Conservation (phyloP, 2,113 vertebrate genomes). For the Ondatra zibethicus region DNA sequence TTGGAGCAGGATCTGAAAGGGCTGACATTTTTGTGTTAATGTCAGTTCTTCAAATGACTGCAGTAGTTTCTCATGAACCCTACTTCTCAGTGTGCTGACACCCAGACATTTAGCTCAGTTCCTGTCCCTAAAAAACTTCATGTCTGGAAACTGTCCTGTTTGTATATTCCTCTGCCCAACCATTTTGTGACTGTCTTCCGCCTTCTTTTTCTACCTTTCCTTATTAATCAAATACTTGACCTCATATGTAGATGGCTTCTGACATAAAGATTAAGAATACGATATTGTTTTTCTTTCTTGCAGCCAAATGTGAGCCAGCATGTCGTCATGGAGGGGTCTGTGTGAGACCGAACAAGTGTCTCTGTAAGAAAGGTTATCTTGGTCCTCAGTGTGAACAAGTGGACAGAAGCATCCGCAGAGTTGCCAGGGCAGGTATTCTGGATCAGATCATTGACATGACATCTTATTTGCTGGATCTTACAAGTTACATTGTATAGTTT, state of each 20-base stretch:
- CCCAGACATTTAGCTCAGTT: not conserved
- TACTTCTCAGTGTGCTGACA: not conserved
- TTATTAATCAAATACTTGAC: not conserved
- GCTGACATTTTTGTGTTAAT: not conserved
- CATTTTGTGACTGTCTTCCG: not conserved
- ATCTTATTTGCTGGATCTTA: slow-evolving; percentile 98
- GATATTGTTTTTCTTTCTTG: not conserved
- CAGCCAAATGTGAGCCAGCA: slow-evolving; percentile 96
- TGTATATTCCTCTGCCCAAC: not conserved
- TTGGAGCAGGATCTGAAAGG: not conserved
- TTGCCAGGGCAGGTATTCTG: slow-evolving; percentile 96
- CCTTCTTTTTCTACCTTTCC: not conserved
- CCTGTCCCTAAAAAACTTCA: not conserved
- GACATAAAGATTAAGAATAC: not conserved
- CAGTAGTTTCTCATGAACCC: not conserved
- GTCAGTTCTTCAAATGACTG: not conserved
- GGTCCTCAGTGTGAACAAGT: slow-evolving; percentile 91
- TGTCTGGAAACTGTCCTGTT: not conserved
- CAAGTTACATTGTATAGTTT: slow-evolving; percentile 98
- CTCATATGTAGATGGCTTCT: not conserved
- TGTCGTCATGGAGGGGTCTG: slow-evolving; percentile 98
- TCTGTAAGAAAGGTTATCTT: slow-evolving; percentile 96
- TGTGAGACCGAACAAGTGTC: slow-evolving; percentile 95
- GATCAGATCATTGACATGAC: slow-evolving; percentile 99
- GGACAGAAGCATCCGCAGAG: slow-evolving; percentile 93